Percentiles rank a stretch among this genome's conserved stretches.
These are phyloP conservation scores for Drosophila orena DNA, from an alignment of 1,140 invertebrate genomes.

Conservation along the genomic window DNA sequence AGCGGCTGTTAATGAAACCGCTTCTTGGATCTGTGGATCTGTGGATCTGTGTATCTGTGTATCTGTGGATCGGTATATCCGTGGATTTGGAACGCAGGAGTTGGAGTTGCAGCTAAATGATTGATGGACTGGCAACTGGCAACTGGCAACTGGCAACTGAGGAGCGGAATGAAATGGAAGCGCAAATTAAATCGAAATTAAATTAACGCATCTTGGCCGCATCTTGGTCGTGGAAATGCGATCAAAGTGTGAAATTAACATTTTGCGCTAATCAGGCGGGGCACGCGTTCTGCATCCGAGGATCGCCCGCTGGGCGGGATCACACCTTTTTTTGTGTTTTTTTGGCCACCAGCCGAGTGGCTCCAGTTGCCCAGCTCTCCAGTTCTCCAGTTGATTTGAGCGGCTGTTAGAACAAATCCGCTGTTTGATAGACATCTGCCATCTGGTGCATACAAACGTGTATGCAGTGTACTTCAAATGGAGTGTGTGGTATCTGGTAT, in stretches of 20 bases:
- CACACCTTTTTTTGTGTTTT: conserved; percentile 3
- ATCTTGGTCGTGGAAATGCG: conserved; percentile 72
- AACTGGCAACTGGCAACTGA: conserved; percentile 10
- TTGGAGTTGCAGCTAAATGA: conserved; percentile 40
- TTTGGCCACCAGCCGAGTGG: conserved; percentile 18
- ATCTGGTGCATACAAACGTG: conserved; percentile 8
- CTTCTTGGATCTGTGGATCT: conserved; percentile 19
- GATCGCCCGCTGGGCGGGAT: conserved; percentile 21
- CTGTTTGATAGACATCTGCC: conserved; percentile 47
- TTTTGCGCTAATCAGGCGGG: conserved; percentile 73
- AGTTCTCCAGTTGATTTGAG: conserved; percentile 23
- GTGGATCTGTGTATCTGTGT: too few relatives aligned
- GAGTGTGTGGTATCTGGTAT: neutral
- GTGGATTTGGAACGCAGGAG: neutral
- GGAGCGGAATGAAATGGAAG: conserved; percentile 17
- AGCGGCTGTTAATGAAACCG: conserved; percentile 62
- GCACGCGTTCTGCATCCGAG: conserved; percentile 56
- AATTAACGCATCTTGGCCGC: conserved; percentile 68
- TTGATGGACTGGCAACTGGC: conserved; percentile 57
- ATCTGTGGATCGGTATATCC: neutral
- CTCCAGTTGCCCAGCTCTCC: neutral
- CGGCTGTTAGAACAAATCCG: conserved; percentile 52
- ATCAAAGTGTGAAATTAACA: conserved; percentile 81
- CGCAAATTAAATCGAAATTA: conserved; percentile 78
- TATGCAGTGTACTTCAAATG: neutral